phyloP scores from a whole-genome alignment of 2,113 vertebrate genomes.

The Sander vitreus region DNA sequence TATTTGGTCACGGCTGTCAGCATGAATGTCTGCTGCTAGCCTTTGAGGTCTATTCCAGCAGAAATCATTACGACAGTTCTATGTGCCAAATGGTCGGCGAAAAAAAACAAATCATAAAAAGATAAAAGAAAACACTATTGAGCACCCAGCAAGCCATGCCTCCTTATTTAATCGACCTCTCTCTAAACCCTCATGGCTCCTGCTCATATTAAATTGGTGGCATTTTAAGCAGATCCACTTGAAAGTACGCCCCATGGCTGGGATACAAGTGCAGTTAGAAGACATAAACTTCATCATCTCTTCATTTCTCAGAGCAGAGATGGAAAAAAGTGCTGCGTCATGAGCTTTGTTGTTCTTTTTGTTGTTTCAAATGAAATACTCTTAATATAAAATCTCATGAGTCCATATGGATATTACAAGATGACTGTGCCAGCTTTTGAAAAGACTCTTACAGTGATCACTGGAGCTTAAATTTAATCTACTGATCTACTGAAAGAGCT shows the following conservation, averaged over 20 bases:
- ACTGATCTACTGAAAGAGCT: background rate
- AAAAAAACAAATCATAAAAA: conserved; percentile 66
- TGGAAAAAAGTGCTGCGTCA: conserved; percentile 26
- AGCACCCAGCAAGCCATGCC: conserved; percentile 34
- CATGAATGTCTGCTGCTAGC: conserved; percentile 42
- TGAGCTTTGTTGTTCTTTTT: conserved; percentile 22
- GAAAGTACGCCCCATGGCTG: conserved; percentile 53
- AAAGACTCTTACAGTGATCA: conserved; percentile 14
- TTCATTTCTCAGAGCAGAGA: conserved; percentile 13
- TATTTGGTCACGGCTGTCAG: conserved; percentile 59
- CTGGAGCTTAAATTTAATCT: conserved; percentile 29
- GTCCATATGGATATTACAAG: conserved; percentile 46
- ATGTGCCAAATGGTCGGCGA: conserved; percentile 31
- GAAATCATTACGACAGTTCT: conserved; percentile 44
- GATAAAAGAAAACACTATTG: conserved; percentile 21
- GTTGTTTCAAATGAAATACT: conserved; percentile 16
- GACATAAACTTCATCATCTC: conserved; percentile 30
- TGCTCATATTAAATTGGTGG: conserved; percentile 32
- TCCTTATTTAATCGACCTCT: conserved; percentile 29
- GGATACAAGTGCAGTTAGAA: conserved; percentile 25
- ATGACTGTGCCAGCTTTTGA: conserved; percentile 19
- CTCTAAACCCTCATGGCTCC: conserved; percentile 22
- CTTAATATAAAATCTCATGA: conserved; percentile 10
- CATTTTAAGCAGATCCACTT: conserved; percentile 58
- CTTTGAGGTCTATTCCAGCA: conserved; percentile 48